phyloP scores from a whole-genome alignment of 2,888 invertebrate genomes.

The Drosophila leonis region DNA sequence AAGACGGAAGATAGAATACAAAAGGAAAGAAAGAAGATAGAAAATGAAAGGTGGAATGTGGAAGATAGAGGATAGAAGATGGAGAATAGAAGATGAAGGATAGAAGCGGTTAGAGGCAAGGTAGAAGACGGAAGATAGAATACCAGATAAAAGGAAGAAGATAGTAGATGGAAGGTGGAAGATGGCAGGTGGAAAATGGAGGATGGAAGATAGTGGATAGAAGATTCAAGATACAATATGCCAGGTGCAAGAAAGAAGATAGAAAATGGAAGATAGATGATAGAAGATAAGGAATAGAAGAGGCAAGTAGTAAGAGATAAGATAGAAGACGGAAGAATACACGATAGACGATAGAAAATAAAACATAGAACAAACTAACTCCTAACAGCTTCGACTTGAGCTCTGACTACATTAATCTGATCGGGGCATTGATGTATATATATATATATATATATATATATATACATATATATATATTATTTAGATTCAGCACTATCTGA shows the following conservation, averaged over 20 bases:
- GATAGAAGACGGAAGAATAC: neutral
- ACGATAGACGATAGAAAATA: neutral
- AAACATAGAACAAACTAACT: too few species aligned
- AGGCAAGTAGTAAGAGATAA: too few species aligned
- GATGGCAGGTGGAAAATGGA: neutral
- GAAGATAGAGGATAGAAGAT: neutral
- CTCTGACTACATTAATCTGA: neutral
- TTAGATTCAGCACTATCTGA: neutral
- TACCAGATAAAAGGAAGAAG: neutral
- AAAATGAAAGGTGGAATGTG: neutral
- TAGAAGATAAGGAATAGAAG: too few species aligned
- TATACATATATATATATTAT: neutral
- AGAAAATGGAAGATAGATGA: too few species aligned
- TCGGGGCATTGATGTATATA: neutral
- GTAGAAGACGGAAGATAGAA: neutral
- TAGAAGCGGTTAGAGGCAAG: neutral
- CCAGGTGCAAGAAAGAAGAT: too few species aligned
- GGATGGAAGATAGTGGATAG: neutral
- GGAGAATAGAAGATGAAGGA: too few species aligned
- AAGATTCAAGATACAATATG: neutral
- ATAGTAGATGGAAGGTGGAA: neutral
- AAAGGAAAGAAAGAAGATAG: too few species aligned
- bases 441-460: neutral
- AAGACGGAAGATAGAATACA: too few species aligned
- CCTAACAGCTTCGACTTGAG: too few species aligned